Percentiles rank a stretch among this genome's conserved stretches.
Conservation (phyloP, 2,797 vertebrate genomes). For the Darevskia nairensis region DNA sequence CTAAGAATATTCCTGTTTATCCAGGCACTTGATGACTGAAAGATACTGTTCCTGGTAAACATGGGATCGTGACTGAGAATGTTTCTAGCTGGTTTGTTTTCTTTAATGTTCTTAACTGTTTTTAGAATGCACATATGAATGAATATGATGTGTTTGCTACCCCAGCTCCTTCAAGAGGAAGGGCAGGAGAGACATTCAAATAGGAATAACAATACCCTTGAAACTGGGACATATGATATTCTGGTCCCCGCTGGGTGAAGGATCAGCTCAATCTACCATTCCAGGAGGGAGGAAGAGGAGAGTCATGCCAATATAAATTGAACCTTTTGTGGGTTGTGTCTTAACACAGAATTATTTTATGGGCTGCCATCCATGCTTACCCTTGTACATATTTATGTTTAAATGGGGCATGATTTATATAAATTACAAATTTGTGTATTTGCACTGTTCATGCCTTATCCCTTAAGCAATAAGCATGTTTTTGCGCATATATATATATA, state of each 20-base stretch:
- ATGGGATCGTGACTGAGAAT: too few relatives aligned
- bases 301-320: not conserved
- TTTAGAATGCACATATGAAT: too few relatives aligned
- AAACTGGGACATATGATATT: not conserved
- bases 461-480: not conserved
- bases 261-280: not conserved
- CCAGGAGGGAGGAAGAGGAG: too few relatives aligned
- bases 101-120: too few relatives aligned
- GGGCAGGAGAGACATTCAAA: too few relatives aligned
- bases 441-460: not conserved
- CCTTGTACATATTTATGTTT: not conserved
- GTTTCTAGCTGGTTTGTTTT: too few relatives aligned
- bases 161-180: too few relatives aligned
- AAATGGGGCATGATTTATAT: not conserved
- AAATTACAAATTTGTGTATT: not conserved
- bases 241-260: not conserved
- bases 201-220: too few relatives aligned
- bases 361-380: not conserved
- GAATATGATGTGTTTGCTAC: too few relatives aligned
- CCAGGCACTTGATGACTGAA: too few relatives aligned
- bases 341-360: not conserved
- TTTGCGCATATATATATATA: not conserved
- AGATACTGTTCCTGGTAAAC: too few relatives aligned
- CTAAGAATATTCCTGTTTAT: too few relatives aligned
- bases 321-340: not conserved